Evolutionary conservation across 1,140 invertebrate genomes (phyloP).

Genomic region (Trypoxylus dichotomus): DNA sequence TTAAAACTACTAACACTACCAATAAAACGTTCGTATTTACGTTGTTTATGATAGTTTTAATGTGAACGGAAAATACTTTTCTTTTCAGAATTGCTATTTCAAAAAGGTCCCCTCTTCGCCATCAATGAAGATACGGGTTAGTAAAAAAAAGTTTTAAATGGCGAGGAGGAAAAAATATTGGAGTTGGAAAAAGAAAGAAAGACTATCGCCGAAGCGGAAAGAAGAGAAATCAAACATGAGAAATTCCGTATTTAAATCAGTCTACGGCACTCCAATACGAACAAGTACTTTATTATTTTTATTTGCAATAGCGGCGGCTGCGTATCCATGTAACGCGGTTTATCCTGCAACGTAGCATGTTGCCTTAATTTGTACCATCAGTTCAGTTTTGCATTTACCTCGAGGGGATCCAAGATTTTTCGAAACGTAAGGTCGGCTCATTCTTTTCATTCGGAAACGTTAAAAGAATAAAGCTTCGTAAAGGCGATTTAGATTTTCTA

Average conservation of each 20-base stretch:
- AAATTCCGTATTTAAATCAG: slow-evolving; percentile 35
- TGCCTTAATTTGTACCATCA: slow-evolving; percentile 44
- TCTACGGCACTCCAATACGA: slow-evolving; percentile 36
- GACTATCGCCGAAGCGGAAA: not conserved
- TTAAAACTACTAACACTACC: no score
- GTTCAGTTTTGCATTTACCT: slow-evolving; percentile 40
- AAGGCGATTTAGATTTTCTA: not conserved
- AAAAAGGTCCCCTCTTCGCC: not conserved
- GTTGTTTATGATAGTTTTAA: no score
- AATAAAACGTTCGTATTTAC: no score
- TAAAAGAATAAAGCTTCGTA: not conserved
- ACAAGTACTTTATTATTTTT: slow-evolving; percentile 42
- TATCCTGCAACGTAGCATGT: slow-evolving; percentile 40
- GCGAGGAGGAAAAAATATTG: not conserved
- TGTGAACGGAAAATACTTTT: no score
- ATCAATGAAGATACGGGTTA: not conserved
- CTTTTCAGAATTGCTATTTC: no score
- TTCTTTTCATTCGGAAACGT: not conserved
- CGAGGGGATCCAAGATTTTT: slow-evolving; percentile 36
- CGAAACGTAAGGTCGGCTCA: slow-evolving; percentile 32
- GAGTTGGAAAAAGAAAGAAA: not conserved
- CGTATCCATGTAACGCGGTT: slow-evolving; percentile 42
- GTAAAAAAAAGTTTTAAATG: not conserved
- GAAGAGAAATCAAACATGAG: not conserved
- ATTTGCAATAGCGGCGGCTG: slow-evolving; percentile 40